Evolutionary conservation across 2,888 invertebrate genomes (phyloP).

Genomic region (Rhorus exstirpatorius): DNA sequence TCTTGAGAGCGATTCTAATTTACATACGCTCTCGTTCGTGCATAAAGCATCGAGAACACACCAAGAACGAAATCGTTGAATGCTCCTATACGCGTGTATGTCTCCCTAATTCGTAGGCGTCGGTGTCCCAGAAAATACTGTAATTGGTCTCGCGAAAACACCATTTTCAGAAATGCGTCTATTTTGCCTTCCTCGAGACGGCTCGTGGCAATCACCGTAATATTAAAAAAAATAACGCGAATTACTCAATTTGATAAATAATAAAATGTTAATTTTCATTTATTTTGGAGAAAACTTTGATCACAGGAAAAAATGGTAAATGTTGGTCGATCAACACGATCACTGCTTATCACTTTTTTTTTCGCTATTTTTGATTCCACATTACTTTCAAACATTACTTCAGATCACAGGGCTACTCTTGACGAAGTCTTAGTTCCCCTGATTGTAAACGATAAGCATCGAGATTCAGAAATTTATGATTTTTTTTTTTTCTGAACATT

Average conservation of each 20-base stretch:
- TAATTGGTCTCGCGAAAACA: slow-evolving; percentile 81
- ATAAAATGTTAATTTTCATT: not conserved
- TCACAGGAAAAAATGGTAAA: not conserved
- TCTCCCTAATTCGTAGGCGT: slow-evolving; percentile 69
- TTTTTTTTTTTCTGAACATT: too few species aligned
- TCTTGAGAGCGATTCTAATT: slow-evolving; percentile 79
- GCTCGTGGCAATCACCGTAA: not conserved
- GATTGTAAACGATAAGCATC: too few species aligned
- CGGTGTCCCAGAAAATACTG: slow-evolving; percentile 84
- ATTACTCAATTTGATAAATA: not conserved
- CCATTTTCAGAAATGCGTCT: slow-evolving; percentile 47
- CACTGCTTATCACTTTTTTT: not conserved
- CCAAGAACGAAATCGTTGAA: slow-evolving; percentile 66
- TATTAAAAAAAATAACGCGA: not conserved
- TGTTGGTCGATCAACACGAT: not conserved
- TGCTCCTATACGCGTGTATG: slow-evolving; percentile 55
- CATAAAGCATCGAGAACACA: slow-evolving; percentile 75
- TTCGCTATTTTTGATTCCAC: not conserved
- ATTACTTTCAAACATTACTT: not conserved
- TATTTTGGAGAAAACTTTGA: not conserved
- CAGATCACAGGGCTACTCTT: too few species aligned
- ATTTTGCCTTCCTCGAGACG: slow-evolving; percentile 25
- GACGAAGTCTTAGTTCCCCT: too few species aligned
- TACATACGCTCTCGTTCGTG: slow-evolving; percentile 81
- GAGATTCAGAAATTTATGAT: too few species aligned